A percentile compares a stretch with the other conserved stretches of the same genome.
These are phyloP conservation scores for Rosalia funebris DNA, from an alignment of 2,888 invertebrate species.

Conservation along the genomic window DNA sequence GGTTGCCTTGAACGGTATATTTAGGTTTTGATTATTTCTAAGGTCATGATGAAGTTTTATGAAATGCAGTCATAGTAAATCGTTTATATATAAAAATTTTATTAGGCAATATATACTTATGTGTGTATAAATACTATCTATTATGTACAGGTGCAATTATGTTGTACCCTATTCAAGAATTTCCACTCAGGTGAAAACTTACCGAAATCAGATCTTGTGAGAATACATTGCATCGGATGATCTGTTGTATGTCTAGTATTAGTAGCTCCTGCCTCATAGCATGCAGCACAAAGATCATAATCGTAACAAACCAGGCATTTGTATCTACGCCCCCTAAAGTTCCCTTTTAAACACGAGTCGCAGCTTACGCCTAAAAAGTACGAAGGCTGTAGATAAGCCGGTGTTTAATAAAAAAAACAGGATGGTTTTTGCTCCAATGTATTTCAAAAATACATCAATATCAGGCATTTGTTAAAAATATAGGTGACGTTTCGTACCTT, in stretches of 20 bases:
- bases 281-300: constrained; percentile 97
- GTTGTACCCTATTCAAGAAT: no score
- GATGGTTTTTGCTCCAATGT: constrained; percentile 6
- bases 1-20: no score
- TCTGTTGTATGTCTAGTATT: constrained; percentile 93
- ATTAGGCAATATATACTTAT: no score
- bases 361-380: constrained; percentile 95
- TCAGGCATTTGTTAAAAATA: constrained; percentile 18
- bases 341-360: constrained; percentile 98
- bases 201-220: constrained; percentile 97
- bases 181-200: no score
- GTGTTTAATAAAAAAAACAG: no score
- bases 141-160: no score
- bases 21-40: no score
- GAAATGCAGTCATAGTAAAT: no score
- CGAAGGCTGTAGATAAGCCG: no score
- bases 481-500: constrained; percentile 44
- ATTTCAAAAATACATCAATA: constrained; percentile 16
- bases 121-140: no score
- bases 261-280: constrained; percentile 92
- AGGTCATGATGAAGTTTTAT: no score
- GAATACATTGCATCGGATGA: constrained; percentile 99
- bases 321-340: constrained; percentile 96
- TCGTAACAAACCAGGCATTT: constrained; percentile 99
- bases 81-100: no score